Conservation (phyloP, 2,888 invertebrate genomes). For the Chironomus riparius region DNA sequence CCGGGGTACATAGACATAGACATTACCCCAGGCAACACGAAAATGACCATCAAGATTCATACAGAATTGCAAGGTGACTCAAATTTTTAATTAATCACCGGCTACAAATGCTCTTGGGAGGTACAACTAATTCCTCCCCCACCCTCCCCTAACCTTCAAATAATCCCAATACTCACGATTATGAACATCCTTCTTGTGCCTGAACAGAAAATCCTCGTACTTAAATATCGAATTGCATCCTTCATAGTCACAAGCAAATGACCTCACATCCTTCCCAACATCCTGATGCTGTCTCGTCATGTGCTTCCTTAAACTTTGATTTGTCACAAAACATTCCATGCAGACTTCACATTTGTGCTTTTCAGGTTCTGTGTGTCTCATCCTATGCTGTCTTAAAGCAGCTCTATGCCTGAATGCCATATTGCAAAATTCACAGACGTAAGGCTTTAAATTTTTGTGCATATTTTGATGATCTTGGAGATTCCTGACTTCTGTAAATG, state of each 20-base stretch:
- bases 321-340: neutral
- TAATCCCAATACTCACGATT: neutral
- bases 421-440: neutral
- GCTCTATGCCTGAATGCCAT: neutral
- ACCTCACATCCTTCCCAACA: neutral
- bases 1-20: too few species aligned
- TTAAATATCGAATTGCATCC: constrained; percentile 6
- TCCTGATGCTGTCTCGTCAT: neutral
- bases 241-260: constrained; percentile 5
- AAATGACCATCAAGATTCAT: too few species aligned
- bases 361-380: neutral
- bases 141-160: too few species aligned
- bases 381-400: neutral
- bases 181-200: neutral
- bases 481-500: neutral
- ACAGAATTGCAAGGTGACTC: too few species aligned
- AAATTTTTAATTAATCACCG: too few species aligned
- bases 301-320: neutral
- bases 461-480: constrained; percentile 1
- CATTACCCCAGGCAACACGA: too few species aligned
- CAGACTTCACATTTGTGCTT: neutral
- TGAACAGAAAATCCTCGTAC: neutral
- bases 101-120: too few species aligned
- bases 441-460: neutral
- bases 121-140: too few species aligned